Evolutionary conservation across 2,113 vertebrate species (phyloP), one percentile per base, ranked within the genome.

Genomic region (Nesoenas mayeri): DNA sequence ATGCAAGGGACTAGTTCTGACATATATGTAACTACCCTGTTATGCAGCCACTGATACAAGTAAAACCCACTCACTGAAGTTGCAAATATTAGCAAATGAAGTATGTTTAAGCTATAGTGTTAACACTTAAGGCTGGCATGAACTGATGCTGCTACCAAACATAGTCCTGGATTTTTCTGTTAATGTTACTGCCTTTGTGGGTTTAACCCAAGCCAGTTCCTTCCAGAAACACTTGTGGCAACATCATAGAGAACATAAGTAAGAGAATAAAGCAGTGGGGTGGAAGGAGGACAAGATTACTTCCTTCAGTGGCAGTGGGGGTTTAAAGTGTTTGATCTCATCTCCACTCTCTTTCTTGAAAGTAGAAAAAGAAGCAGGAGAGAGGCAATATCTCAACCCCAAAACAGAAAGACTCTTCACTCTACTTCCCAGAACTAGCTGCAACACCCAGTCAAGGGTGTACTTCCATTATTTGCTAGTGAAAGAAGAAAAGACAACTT

Each of bases 71-170:
- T 86, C 56, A 58, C 0, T 66, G 67, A 80, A 80, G 42, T 19
- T 61, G 57, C 42, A 89, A 95, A 88, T 86, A 95, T 89, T 81
- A 82, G 38, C 83, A 94, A 91, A 95, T 91, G 93, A 86, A 93
- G 53, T 29, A 38, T 84, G 69, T 71, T 92, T 85, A 92, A 93
- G 32, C 82, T 88, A n/a, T 36, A 77, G 50, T 36, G 47, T 85
- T 91, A 94, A 85, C 71, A 70, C 28, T 77, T 73, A 44, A 85
- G 70, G 21, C 36, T 77, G 58, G 24, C 21, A 77, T 15, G 83
- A 96, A 73, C 72, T 95, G 92, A 85, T 79, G 85, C 24, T 77
- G 25, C 24, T 93, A 73, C 50, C 79, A 90, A 90, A 85, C 57
- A 75, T 50, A 88, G 88, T 54, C 62, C 36, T 50, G 36, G 40